These are phyloP conservation scores for Nerophis lumbriciformis DNA, from an alignment of 2,113 vertebrate genomes.

Conservation along the genomic window DNA sequence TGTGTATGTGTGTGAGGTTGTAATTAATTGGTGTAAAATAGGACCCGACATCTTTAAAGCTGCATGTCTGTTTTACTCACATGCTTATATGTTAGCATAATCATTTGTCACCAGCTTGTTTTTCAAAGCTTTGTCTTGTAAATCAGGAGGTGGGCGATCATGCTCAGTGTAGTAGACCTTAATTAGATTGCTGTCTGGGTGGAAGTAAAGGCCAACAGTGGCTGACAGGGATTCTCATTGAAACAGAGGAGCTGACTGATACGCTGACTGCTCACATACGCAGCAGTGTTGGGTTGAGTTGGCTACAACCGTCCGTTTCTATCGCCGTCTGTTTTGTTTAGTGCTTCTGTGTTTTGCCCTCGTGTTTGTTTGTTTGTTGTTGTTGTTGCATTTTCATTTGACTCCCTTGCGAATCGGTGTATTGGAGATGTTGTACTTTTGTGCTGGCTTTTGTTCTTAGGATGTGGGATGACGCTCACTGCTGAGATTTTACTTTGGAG, in stretches of 20 bases:
- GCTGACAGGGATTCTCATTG: slow-evolving; percentile 41
- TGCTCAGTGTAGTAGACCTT: slow-evolving; percentile 49
- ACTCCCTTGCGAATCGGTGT: slow-evolving; percentile 22
- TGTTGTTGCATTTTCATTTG: slow-evolving; percentile 10
- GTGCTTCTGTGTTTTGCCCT: not conserved
- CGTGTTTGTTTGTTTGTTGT: slow-evolving; percentile 22
- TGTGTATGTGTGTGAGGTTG: too few species aligned
- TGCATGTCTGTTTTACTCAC: not conserved
- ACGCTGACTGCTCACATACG: slow-evolving; percentile 29
- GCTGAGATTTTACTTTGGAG: slow-evolving; percentile 37
- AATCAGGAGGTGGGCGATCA: slow-evolving; percentile 44
- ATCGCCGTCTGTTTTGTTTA: slow-evolving; percentile 30
- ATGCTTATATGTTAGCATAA: not conserved
- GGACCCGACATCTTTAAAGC: not conserved
- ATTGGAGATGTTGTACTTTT: slow-evolving; percentile 23
- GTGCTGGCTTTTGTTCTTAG: slow-evolving; percentile 36
- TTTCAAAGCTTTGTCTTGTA: slow-evolving; percentile 47
- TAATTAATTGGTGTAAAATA: not conserved
- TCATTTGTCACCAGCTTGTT: slow-evolving; percentile 32
- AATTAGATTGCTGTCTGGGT: slow-evolving; percentile 56
- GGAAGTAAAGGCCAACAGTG: slow-evolving; percentile 50
- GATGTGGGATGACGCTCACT: slow-evolving; percentile 32
- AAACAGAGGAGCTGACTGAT: slow-evolving; percentile 37
- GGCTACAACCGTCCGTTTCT: slow-evolving; percentile 15
- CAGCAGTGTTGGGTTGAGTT: slow-evolving; percentile 24